Base-by-base conservation (phyloP, 2,888 invertebrate genomes). In the Apamea epomidion region DNA sequence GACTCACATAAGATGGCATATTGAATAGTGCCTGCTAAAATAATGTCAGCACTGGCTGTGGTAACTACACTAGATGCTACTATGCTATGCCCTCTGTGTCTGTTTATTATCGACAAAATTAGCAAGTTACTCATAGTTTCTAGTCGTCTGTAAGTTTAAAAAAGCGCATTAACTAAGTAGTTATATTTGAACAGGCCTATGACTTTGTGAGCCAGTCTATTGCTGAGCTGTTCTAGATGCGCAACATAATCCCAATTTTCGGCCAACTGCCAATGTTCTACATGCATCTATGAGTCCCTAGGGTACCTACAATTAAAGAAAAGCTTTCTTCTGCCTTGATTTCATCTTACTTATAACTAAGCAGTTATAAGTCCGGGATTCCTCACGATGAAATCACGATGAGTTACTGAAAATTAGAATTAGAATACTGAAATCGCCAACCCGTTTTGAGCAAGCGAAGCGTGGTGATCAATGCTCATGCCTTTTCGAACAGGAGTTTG, bases 11-110 rank as follows among this genome's bases (percentile, higher is more conserved):
- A 18, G 18, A 18, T 12, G 25, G 32, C 48, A n/a, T 45, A 25
- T 45, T 25, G 25, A 42, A 10, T 6, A 75, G 58, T 8, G 74
- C 78, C 78, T 58, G 16, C 54, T 12, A 45, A 48, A 73, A 69
- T 54, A 18, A 32, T 45, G 62, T n/a, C 37, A 21, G 69, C 70
- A 54, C 18, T 7, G 12, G 7, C 14, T 14, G 32, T 8, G 18
- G 29, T 29, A 42, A 32, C 51, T 21, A 29, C 4, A 69, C 12
- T 42, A 32, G 25, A 25, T 78, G 32, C 58, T 74, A 58, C 29
- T 8, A 32, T 6, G 32, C 16, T 45, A 51, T 48, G 48, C 32
- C n/a, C 37, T 29, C 10, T 60, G 14, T 58, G 32, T 12, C 10
- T n/a, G 51, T 42, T 21, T 51, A 51, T 25, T 45, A 18, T 45